phyloP scores from a whole-genome alignment of 35 echinoderm and acorn worm genomes.

The Holothuria glaberrima region DNA sequence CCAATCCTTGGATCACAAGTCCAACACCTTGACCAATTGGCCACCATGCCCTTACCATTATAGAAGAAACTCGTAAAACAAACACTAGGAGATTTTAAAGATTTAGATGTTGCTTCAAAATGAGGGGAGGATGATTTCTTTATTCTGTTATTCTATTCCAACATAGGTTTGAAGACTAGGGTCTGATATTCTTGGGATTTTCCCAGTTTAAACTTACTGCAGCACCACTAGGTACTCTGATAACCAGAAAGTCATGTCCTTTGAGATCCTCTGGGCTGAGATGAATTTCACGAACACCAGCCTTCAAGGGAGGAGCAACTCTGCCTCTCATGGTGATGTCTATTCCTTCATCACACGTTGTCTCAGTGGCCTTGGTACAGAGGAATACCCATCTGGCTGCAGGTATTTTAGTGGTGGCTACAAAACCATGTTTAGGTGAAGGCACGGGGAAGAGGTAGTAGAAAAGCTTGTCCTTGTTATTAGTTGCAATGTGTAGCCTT shows the following conservation, averaged over 20 bases:
- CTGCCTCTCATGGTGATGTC: conserved; percentile 61
- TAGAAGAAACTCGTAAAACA: too few species aligned
- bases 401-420: conserved; percentile 50
- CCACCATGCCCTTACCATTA: too few species aligned
- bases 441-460: conserved; percentile 81
- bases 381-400: conserved; percentile 68
- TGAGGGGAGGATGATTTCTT: too few species aligned
- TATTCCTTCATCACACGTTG: conserved; percentile 61
- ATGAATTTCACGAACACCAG: conserved; percentile 57
- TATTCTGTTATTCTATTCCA: too few species aligned
- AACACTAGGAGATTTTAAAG: too few species aligned
- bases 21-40: too few species aligned
- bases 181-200: too few species aligned
- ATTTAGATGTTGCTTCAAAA: too few species aligned
- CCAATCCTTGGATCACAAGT: too few species aligned
- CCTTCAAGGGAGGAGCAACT: conserved; percentile 70
- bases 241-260: conserved; percentile 54
- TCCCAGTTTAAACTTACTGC: conserved; percentile 38
- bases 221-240: conserved; percentile 64
- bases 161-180: too few species aligned
- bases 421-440: conserved; percentile 49
- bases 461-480: conserved; percentile 22
- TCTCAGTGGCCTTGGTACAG: conserved; percentile 64
- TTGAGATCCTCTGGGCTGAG: conserved; percentile 52
- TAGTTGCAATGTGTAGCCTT: conserved; percentile 10